Conservation (phyloP, 2,797 vertebrate genomes). For the Chrysocyon brachyurus region DNA sequence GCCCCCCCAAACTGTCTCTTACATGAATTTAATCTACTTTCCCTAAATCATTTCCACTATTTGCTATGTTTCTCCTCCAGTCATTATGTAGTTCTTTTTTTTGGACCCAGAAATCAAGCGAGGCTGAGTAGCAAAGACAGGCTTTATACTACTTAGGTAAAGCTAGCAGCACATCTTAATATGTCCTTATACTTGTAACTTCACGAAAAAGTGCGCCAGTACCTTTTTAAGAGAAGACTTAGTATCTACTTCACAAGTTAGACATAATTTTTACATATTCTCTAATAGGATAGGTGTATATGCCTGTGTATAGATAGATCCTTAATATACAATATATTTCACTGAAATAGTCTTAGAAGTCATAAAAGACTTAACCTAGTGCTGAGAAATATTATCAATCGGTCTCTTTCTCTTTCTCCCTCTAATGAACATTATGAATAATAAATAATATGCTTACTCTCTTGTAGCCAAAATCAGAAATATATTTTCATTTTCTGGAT, state of each 20-base stretch:
- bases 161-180: background rate
- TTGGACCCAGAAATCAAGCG: background rate
- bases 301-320: background rate
- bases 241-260: constrained; percentile 32
- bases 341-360: background rate
- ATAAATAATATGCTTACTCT: constrained; percentile 58
- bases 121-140: background rate
- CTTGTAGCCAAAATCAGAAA: constrained; percentile 76
- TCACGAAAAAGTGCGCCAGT: constrained; percentile 9
- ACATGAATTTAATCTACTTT: background rate
- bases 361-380: background rate
- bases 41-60: background rate
- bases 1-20: background rate
- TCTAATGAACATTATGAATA: constrained; percentile 21
- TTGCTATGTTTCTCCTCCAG: constrained; percentile 26
- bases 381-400: background rate
- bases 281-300: background rate
- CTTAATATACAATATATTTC: background rate
- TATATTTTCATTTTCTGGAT: constrained; percentile 66
- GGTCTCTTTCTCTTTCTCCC: background rate
- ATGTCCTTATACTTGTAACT: background rate
- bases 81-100: background rate
- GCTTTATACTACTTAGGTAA: background rate
- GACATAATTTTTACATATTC: background rate
- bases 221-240: constrained; percentile 1